Evolutionary conservation across 2,113 vertebrate genomes (phyloP), one percentile per base, ranked within the genome.

Genomic region (Thunnus maccoyii): DNA sequence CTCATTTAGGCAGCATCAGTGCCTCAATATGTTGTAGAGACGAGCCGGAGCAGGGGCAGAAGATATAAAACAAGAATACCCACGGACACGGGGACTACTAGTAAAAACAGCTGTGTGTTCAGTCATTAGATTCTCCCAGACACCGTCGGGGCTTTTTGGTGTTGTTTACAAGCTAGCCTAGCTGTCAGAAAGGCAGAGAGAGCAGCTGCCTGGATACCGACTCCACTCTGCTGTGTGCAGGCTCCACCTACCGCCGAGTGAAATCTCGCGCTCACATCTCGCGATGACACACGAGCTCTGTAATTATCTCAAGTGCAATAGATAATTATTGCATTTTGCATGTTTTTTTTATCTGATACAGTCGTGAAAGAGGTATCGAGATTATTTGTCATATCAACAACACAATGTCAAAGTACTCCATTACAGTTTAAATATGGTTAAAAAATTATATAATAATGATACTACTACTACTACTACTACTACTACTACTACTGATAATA

Each of bases 221-320:
- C 80, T 82, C 77, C 63, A 51, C 85, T 82, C 46, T 17, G 75
- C 83, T 65, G 57, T 9, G 57, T 79, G 41, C 51, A 78, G 73
- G 56, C 84, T 87, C 90, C 88, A 61, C 89, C 89, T 27, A 88
- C 80, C 60, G 32, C 56, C 11, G 11, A 47, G 2, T 13, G 41
- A 80, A 78, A 72, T 90, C 88, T 15, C 89, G 86, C 51, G 30
- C 41, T n/a, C 50, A 76, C 5, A 68, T 87, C 78, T 87, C 91
- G 91, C 89, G 91, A 90, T 78, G 14, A 57, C 27, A 68, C 47
- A 1, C 60, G 54, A 46, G 16, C 50, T 50, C 30, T 52, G 10
- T 61, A 17, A 44, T 76, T 50, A 41, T 47, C 47, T 17, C 5
- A 50, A 20, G 27, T 14, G 48, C 17, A 1, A 1, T 12, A 8